These are phyloP conservation scores for Dolomedes plantarius DNA, from an alignment of 2,888 invertebrate genomes.

Conservation along the genomic window DNA sequence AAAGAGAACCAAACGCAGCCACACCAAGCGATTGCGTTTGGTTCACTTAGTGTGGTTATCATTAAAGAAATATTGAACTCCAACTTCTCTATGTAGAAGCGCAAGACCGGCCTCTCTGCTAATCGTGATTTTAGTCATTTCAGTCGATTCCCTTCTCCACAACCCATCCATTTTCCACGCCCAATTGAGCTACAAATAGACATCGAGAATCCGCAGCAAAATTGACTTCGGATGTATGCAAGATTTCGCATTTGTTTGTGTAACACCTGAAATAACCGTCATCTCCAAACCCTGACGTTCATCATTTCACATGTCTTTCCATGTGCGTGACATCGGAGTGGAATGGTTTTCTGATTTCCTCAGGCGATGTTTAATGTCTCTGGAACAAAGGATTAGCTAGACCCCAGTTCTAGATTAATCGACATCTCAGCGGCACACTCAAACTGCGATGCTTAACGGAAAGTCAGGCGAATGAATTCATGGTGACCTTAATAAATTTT, in stretches of 20 bases:
- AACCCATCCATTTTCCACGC: slow-evolving; percentile 20
- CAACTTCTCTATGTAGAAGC: too few species aligned
- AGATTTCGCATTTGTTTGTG: neutral
- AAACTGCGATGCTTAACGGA: too few species aligned
- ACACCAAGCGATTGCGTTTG: too few species aligned
- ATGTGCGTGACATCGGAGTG: neutral
- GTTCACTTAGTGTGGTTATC: neutral
- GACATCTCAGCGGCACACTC: too few species aligned
- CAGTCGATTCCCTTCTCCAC: neutral
- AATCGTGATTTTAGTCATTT: slow-evolving; percentile 1
- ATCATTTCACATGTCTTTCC: neutral
- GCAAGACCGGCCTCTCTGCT: neutral
- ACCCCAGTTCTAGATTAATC: too few species aligned
- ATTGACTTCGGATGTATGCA: slow-evolving; percentile 4
- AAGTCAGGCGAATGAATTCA: too few species aligned
- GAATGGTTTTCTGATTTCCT: neutral
- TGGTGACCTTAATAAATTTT: too few species aligned
- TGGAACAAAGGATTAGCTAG: too few species aligned
- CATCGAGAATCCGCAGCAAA: neutral
- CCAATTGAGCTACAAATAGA: slow-evolving; percentile 36
- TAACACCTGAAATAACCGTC: slow-evolving; percentile 6
- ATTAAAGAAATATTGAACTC: neutral
- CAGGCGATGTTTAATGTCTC: neutral
- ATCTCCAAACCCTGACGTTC: neutral
- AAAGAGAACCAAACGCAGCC: too few species aligned